Percentiles rank a stretch among this genome's conserved stretches.
Conservation (phyloP, 2,113 vertebrate genomes). For the Rattus rattus region DNA sequence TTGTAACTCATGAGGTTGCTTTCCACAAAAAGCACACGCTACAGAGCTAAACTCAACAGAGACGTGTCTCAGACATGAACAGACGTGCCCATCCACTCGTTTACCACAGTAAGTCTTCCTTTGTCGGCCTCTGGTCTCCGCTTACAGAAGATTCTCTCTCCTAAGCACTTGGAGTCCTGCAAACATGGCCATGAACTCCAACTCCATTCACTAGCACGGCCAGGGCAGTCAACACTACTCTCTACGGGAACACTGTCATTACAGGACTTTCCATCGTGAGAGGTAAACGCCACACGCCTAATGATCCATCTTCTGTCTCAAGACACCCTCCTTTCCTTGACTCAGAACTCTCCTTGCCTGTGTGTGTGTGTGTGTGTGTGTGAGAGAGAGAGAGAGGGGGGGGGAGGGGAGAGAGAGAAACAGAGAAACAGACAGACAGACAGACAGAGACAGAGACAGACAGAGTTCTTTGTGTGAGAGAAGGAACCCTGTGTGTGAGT, state of each 20-base stretch:
- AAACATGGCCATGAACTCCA: accelerated
- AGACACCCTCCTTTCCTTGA: neutral
- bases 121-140: too few species aligned
- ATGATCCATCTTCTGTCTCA: neutral
- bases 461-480: too few species aligned
- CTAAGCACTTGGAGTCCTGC: neutral
- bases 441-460: too few species aligned
- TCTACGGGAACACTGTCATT: neutral
- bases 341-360: neutral
- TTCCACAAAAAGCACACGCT: neutral
- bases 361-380: neutral
- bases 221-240: neutral
- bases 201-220: accelerated
- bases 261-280: neutral
- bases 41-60: neutral
- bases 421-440: neutral
- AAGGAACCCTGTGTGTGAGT: too few species aligned
- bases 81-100: neutral
- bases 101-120: neutral
- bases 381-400: too few species aligned
- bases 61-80: neutral
- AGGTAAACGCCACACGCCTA: neutral
- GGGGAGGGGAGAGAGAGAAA: too few species aligned
- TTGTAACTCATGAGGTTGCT: neutral
- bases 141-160: neutral